Conservation (phyloP, 2,888 invertebrate species). For the Drosophila yooni region DNA sequence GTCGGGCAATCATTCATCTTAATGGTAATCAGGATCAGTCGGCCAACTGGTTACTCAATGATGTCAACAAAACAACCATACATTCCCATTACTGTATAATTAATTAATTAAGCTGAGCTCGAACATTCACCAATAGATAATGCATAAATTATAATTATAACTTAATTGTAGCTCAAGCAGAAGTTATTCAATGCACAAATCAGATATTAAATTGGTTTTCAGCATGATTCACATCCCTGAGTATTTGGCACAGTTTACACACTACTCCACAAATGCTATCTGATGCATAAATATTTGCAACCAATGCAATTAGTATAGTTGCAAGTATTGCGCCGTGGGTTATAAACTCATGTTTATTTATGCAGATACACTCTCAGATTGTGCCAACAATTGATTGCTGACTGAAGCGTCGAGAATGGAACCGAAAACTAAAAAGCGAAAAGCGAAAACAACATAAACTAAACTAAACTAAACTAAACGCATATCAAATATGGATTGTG, state of each 20-base stretch:
- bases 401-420: slow-evolving; percentile 10
- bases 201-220: not conserved
- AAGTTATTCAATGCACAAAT: not conserved
- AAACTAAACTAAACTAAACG: slow-evolving; percentile 35
- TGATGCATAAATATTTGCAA: slow-evolving; percentile 57
- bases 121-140: slow-evolving; percentile 8
- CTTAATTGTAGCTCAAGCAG: slow-evolving; percentile 9
- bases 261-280: not conserved
- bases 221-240: not conserved
- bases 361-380: slow-evolving; percentile 7
- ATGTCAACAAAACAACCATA: slow-evolving; percentile 26
- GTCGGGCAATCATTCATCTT: slow-evolving; percentile 17
- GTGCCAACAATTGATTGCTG: slow-evolving; percentile 27
- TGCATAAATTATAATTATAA: slow-evolving; percentile 19
- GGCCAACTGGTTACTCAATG: slow-evolving; percentile 49
- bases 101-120: slow-evolving; percentile 48
- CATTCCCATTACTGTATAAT: slow-evolving; percentile 43
- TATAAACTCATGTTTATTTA: slow-evolving; percentile 63
- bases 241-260: not conserved
- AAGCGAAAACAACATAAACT: slow-evolving; percentile 41
- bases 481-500: slow-evolving; percentile 45
- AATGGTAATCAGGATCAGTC: slow-evolving; percentile 37
- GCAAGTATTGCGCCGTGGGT: slow-evolving; percentile 19
- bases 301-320: slow-evolving; percentile 34
- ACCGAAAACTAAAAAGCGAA: slow-evolving; percentile 1